Evolutionary conservation across 2,888 invertebrate genomes (phyloP).

Genomic region (Tetranychus truncatus): DNA sequence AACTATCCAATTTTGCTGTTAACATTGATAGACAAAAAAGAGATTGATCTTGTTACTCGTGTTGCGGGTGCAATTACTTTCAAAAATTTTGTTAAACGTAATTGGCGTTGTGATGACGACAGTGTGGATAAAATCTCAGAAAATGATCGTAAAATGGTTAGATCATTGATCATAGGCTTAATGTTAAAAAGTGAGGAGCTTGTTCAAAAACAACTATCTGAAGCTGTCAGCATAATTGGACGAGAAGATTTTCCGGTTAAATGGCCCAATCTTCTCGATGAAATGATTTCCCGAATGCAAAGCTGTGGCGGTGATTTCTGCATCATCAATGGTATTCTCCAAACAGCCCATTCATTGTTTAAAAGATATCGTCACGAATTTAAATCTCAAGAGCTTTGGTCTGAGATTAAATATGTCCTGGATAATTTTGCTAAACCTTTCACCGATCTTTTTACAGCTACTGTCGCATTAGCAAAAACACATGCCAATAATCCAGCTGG

Average conservation of each 20-base stretch:
- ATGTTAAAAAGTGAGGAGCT: slow-evolving; percentile 80
- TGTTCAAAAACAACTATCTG: slow-evolving; percentile 81
- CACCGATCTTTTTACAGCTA: slow-evolving; percentile 70
- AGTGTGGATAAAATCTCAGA: slow-evolving; percentile 56
- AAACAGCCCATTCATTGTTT: slow-evolving; percentile 89
- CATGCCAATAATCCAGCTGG: slow-evolving; percentile 62
- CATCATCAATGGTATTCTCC: slow-evolving; percentile 77
- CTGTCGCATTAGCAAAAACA: slow-evolving; percentile 56
- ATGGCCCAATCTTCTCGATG: slow-evolving; percentile 61
- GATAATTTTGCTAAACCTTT: slow-evolving; percentile 81
- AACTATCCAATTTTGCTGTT: slow-evolving; percentile 72
- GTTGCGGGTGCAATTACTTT: slow-evolving; percentile 81
- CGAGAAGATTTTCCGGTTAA: slow-evolving; percentile 86
- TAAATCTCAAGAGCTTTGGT: slow-evolving; percentile 83
- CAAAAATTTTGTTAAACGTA: slow-evolving; percentile 87
- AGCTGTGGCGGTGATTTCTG: slow-evolving; percentile 75
- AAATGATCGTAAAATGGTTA: slow-evolving; percentile 58
- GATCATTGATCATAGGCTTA: slow-evolving; percentile 64
- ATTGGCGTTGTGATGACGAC: slow-evolving; percentile 64
- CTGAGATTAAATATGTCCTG: slow-evolving; percentile 86
- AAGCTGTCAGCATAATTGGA: slow-evolving; percentile 89
- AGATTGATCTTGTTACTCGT: slow-evolving; percentile 56
- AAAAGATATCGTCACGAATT: slow-evolving; percentile 87
- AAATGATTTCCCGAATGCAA: slow-evolving; percentile 32
- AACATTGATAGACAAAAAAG: slow-evolving; percentile 56